Base-by-base conservation (phyloP, 2,888 invertebrate species). In the Lasioglossum pauxillum region DNA sequence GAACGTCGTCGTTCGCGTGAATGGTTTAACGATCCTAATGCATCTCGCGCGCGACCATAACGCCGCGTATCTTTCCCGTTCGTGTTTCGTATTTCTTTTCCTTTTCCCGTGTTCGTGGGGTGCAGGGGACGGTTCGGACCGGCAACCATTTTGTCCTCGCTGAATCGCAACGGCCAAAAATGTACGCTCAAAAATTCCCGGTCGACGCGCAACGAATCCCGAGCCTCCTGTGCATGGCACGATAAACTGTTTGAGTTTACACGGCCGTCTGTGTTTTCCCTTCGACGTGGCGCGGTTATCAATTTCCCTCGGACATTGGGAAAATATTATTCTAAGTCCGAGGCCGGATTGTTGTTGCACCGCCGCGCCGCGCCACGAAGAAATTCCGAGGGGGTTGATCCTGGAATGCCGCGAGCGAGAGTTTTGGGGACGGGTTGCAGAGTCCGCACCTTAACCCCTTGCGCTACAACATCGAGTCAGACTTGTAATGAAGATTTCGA, bases 321-420 rank as follows among this genome's bases (percentile, higher is more conserved):
- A 88, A 90, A 90, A 90, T 90, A 90, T 90, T 90, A 89, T 90
- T 89, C 81, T 83, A 90, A 85, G 87, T 83, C 74, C 76, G 80
- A 74, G 75, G 60, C 83, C 86, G 73, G 88, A 84, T 80, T 82
- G 85, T 86, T 89, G 81, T 76, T 86, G 78, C 76, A 60, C 27
- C 16, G 49, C 27, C 5, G 53, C 38, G 49, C 41, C 16, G 53
- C 31, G 31, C 31, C 64, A 53, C 75, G 78, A 14, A 60, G 60
- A 84, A 76, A 86, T 88, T 88, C 83, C 86, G n/a, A 81, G 71
- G 78, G 79, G 78, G 77, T 81, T 64, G 46, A 49, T 69, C 49
- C 73, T 77, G 49, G 73, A 49, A 49, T 73, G 67, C 31, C 67
- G 19, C 19, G 49, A 12, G 3, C 49, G 10, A 19, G 5, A 31